Conservation (phyloP, 2,797 vertebrate genomes). For the Masticophis lateralis region DNA sequence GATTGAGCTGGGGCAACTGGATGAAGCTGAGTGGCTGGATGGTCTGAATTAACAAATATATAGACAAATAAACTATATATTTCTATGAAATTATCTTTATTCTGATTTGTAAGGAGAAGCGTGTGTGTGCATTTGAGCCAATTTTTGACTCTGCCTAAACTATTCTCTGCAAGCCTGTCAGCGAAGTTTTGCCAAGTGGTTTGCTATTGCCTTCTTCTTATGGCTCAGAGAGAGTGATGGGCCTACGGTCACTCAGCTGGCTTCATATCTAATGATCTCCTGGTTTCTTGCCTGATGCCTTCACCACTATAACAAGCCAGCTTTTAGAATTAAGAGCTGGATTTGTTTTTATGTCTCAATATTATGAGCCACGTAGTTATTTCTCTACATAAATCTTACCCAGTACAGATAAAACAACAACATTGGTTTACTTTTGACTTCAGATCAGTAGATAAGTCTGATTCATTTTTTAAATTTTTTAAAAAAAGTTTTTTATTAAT, state of each 20-base stretch:
- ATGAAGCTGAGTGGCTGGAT: no score
- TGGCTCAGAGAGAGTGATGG: background rate
- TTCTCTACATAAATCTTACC: slow-evolving; percentile 40
- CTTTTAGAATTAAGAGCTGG: slow-evolving; percentile 25
- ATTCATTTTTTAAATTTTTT: no score
- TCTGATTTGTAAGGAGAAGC: background rate
- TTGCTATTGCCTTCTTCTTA: background rate
- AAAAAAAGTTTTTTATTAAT: no score
- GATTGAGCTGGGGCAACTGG: no score
- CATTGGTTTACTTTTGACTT: slow-evolving; percentile 53
- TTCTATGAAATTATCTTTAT: background rate
- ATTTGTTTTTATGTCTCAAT: slow-evolving; percentile 31
- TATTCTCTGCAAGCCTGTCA: background rate
- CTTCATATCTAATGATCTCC: background rate
- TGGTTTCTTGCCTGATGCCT: background rate
- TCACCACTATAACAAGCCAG: slow-evolving; percentile 19
- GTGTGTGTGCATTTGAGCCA: background rate
- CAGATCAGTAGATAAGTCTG: slow-evolving; percentile 36
- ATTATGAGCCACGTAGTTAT: slow-evolving; percentile 44
- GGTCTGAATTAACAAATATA: no score
- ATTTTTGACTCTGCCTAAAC: background rate
- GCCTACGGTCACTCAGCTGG: background rate
- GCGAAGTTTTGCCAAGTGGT: background rate
- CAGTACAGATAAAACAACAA: slow-evolving; percentile 40
- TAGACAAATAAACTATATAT: background rate